Conservation (phyloP, 2,113 vertebrate genomes). For the Lepus timidus region DNA sequence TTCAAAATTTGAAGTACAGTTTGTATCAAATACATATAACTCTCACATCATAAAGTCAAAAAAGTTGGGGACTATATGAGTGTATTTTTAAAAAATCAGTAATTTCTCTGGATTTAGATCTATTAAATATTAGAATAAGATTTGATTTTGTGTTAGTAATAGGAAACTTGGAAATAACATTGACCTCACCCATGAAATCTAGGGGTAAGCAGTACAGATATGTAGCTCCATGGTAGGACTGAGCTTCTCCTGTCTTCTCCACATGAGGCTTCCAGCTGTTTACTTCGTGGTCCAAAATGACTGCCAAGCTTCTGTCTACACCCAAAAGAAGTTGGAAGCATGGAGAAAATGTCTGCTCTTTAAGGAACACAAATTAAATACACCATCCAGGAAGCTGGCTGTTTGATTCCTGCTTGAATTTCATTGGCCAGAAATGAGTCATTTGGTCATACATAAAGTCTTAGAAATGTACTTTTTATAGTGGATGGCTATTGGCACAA, state of each 20-base stretch:
- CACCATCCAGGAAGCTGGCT: not conserved
- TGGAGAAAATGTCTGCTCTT: not conserved
- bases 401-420: constrained; percentile 10
- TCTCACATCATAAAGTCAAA: too few relatives aligned
- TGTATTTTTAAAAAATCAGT: constrained; percentile 3
- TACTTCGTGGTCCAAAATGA: not conserved
- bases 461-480: constrained; percentile 51
- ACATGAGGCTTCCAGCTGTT: not conserved
- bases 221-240: not conserved
- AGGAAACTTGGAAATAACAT: constrained; percentile 8
- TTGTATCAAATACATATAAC: too few relatives aligned
- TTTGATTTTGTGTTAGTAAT: not conserved
- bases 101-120: constrained; percentile 33
- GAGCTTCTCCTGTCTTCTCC: not conserved
- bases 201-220: not conserved
- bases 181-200: not conserved
- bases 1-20: too few relatives aligned
- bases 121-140: not conserved
- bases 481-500: not conserved
- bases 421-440: not conserved
- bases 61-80: too few relatives aligned
- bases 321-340: not conserved
- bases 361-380: not conserved
- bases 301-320: not conserved
- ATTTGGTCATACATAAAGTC: not conserved